Percentiles rank a stretch among this genome's conserved stretches.
Conservation (phyloP, 2,888 invertebrate species). For the Epistrophe eligans region DNA sequence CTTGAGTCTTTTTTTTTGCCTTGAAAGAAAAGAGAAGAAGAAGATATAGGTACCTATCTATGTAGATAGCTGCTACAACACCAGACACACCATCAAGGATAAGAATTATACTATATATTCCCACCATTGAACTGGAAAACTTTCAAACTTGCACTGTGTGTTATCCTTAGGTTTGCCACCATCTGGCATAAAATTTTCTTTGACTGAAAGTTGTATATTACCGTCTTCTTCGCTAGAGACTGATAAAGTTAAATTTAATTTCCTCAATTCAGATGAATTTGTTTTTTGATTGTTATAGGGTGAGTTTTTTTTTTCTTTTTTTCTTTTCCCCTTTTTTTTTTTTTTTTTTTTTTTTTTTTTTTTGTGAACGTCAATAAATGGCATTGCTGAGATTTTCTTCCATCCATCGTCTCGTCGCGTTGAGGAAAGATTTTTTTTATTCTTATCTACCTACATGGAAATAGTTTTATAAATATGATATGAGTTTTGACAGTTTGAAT, state of each 20-base stretch:
- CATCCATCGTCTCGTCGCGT: background rate
- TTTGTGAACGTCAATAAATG: constrained; percentile 23
- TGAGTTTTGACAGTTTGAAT: constrained; percentile 67
- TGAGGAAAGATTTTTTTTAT: background rate
- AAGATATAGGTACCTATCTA: no score
- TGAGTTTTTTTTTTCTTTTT: constrained; percentile 12
- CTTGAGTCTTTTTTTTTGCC: constrained; percentile 34
- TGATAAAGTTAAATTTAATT: constrained; percentile 75
- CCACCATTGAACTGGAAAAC: constrained; percentile 64
- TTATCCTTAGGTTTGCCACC: constrained; percentile 71
- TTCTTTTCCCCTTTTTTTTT: background rate
- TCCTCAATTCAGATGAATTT: constrained; percentile 61
- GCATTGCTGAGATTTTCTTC: constrained; percentile 8
- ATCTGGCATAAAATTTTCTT: constrained; percentile 63
- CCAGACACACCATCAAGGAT: background rate
- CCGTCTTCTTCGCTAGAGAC: constrained; percentile 41
- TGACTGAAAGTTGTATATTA: constrained; percentile 57
- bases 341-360: background rate
- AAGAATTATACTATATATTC: constrained; percentile 6
- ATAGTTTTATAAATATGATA: constrained; percentile 46
- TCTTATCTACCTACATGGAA: constrained; percentile 22
- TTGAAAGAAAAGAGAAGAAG: background rate
- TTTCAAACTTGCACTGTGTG: constrained; percentile 49
- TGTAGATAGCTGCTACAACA: background rate
- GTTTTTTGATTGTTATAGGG: constrained; percentile 42